Evolutionary conservation across 2,888 invertebrate genomes (phyloP), one percentile per base, ranked within the genome.

Genomic region (Chalcosyrphus nemorum): DNA sequence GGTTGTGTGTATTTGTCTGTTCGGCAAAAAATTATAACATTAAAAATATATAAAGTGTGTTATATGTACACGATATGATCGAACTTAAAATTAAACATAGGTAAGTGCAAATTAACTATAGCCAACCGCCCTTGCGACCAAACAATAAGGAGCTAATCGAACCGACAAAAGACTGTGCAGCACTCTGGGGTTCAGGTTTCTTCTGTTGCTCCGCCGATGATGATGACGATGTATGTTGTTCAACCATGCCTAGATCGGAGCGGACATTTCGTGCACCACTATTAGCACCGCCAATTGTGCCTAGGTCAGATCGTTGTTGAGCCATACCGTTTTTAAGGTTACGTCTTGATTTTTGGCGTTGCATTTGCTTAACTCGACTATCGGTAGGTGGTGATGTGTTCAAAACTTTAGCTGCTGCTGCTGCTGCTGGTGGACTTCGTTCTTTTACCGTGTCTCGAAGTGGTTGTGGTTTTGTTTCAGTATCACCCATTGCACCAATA

Each of bases 121-220:
- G 93, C 88, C 96, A 93, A 65, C 97, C 97, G 61, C 97, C 97
- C 89, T 97, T 97, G 84, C 97, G 93, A 38, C 97, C 97, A 91
- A 97, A 97, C 61, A 97, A 92, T 88, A 96, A 92, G 76, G 95
- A 94, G 92, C 96, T 95, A 86, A 96, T 94, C 50, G 96, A 95
- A 74, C 96, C 96, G 35, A 96, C 93, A 61, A 95, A 93, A 4
- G 93, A 91, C 85, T 93, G 93, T 57, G 93, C 89, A 47, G 87
- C 88, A 86, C 87, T 90, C 84, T 89, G 90, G 2, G 87, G n/a
- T 80, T 86, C 59, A 81, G 68, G 45, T 70, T 68, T 56, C 38
- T 56, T 75, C 57, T 63, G 86, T 78, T 38, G 59, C 35, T 86
- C 81, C 47, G n/a, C n/a, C n/a, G n/a, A n/a, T n/a, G n/a, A n/a